These are phyloP conservation scores for Harmothoe impar DNA, from an alignment of 2,888 invertebrate species.

Conservation along the genomic window DNA sequence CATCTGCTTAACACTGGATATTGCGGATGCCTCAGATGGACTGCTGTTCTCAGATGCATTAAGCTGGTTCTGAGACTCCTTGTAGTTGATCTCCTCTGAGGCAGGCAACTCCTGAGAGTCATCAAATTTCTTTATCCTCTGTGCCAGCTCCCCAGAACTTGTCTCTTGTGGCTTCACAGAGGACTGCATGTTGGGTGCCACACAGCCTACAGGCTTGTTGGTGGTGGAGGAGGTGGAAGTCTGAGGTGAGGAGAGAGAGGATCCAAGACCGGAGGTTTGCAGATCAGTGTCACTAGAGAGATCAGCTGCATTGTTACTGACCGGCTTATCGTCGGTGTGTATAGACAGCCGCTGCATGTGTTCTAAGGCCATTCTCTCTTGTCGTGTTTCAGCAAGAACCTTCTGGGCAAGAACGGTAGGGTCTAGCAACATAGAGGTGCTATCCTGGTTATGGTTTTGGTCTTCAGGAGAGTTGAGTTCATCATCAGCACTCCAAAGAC, in stretches of 20 bases:
- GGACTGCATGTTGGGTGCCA: conserved; percentile 47
- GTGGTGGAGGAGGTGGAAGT: conserved; percentile 31
- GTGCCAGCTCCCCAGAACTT: too few relatives aligned
- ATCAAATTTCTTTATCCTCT: background rate
- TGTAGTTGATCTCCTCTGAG: background rate
- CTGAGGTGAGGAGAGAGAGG: conserved; percentile 53
- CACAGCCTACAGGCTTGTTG: conserved; percentile 45
- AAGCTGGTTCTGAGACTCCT: background rate
- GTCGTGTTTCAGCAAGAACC: conserved; percentile 67
- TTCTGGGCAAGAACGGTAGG: conserved; percentile 67
- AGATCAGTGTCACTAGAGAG: conserved; percentile 49
- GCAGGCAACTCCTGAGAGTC: background rate
- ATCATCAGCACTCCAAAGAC: conserved; percentile 26
- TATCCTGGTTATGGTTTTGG: background rate
- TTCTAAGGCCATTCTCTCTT: conserved; percentile 64
- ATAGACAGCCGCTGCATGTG: conserved; percentile 65
- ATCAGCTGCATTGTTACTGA: background rate
- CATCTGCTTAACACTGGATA: background rate
- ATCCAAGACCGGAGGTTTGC: conserved; percentile 57
- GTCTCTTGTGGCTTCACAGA: background rate
- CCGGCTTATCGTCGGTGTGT: conserved; percentile 29
- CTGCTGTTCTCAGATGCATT: background rate
- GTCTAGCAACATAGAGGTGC: conserved; percentile 53
- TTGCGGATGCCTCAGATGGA: background rate
- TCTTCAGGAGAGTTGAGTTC: background rate